Evolutionary conservation across 2,888 invertebrate genomes (phyloP).

Genomic region (Candidula unifasciata): DNA sequence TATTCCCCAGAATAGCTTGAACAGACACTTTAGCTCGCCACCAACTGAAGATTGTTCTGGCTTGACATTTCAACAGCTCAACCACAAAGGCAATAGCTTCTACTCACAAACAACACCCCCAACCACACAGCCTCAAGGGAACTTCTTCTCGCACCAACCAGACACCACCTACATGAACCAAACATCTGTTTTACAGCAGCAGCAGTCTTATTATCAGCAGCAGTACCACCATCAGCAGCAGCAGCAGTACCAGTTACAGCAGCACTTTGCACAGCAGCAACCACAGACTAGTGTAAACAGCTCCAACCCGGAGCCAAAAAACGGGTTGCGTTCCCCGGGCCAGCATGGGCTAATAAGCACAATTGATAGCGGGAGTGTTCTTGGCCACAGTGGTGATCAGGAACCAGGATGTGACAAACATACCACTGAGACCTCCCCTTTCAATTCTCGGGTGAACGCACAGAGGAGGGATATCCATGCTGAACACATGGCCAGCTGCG

Average conservation of each 20-base stretch:
- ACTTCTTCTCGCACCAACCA: constrained; percentile 26
- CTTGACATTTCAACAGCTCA: constrained; percentile 26
- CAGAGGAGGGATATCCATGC: constrained; percentile 43
- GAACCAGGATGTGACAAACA: neutral
- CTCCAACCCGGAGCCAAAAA: constrained; percentile 44
- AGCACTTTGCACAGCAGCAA: constrained; percentile 41
- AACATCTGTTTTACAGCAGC: constrained; percentile 19
- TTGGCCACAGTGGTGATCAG: constrained; percentile 48
- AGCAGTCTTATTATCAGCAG: constrained; percentile 3
- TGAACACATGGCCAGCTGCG: constrained; percentile 28
- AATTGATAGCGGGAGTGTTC: constrained; percentile 47
- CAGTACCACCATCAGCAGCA: constrained; percentile 12
- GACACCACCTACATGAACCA: constrained; percentile 1
- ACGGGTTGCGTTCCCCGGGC: constrained; percentile 52
- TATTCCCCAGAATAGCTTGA: constrained; percentile 6
- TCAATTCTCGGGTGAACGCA: constrained; percentile 53
- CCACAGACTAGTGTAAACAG: constrained; percentile 16
- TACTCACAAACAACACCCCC: constrained; percentile 9
- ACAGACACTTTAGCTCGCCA: constrained; percentile 18
- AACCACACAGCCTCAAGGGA: constrained; percentile 8
- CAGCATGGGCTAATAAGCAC: constrained; percentile 51
- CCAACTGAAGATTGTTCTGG: constrained; percentile 3
- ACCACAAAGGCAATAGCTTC: constrained; percentile 22
- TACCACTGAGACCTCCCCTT: constrained; percentile 47
- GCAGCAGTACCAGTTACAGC: constrained; percentile 1